These are phyloP conservation scores for Oncopeltus fasciatus DNA, from an alignment of 1,140 invertebrate species.

Conservation along the genomic window DNA sequence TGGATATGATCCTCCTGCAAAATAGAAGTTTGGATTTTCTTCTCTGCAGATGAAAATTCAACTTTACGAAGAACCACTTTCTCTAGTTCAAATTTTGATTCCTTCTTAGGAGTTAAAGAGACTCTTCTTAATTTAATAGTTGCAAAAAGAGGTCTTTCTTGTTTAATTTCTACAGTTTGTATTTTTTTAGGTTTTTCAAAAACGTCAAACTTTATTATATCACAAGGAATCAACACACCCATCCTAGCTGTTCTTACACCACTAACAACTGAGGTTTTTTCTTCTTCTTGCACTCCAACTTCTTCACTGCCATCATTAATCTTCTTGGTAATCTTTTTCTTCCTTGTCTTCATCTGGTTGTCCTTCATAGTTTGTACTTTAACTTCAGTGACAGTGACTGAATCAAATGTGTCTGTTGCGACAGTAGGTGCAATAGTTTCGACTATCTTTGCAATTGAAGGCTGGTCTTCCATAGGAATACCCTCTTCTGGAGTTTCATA, in stretches of 20 bases:
- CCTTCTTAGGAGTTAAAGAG: slow-evolving; percentile 32
- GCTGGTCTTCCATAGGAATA: no score
- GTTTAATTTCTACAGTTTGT: slow-evolving; percentile 29
- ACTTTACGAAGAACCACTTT: no score
- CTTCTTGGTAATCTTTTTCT: neutral
- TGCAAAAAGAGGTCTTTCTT: slow-evolving; percentile 39
- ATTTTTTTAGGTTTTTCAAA: slow-evolving; percentile 33
- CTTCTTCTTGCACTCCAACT: neutral
- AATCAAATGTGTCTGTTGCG: neutral
- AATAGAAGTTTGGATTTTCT: no score
- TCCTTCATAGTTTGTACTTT: neutral
- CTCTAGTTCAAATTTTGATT: no score
- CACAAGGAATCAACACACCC: no score
- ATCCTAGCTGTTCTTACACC: no score
- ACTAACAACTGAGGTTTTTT: no score
- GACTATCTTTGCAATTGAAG: no score
- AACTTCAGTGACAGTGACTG: neutral
- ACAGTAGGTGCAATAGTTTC: neutral
- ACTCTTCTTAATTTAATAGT: slow-evolving; percentile 48
- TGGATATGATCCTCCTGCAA: no score
- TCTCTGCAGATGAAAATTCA: no score
- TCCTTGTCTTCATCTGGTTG: neutral
- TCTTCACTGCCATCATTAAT: neutral
- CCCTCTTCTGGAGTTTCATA: slow-evolving; percentile 18
- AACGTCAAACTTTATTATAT: no score